phyloP scores from a whole-genome alignment of 1,140 invertebrate genomes.

The Polypedilum pembai region DNA sequence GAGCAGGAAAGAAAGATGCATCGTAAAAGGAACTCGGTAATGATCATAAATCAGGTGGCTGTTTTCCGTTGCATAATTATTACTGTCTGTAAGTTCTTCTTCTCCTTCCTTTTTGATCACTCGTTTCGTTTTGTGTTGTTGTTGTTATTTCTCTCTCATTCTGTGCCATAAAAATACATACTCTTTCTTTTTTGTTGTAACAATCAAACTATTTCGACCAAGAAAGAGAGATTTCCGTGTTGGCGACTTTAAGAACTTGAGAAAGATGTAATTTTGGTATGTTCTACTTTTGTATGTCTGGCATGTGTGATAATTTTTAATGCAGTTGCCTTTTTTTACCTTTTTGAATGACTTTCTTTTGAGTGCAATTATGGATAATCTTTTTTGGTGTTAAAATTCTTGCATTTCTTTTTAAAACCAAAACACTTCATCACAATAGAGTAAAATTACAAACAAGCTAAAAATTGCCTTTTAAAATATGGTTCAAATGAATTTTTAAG shows the following conservation, averaged over 20 bases:
- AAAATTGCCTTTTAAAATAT: too few relatives aligned
- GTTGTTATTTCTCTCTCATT: not conserved
- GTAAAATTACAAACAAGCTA: too few relatives aligned
- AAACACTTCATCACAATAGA: too few relatives aligned
- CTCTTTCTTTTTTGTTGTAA: not conserved
- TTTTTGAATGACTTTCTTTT: too few relatives aligned
- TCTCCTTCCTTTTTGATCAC: not conserved
- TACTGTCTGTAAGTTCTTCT: conserved; percentile 3
- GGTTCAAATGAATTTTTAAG: too few relatives aligned
- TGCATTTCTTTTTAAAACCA: too few relatives aligned
- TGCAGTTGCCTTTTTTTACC: too few relatives aligned
- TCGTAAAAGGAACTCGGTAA: conserved; percentile 23
- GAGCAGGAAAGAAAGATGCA: not conserved
- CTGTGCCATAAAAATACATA: not conserved
- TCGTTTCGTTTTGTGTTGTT: not conserved
- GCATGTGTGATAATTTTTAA: too few relatives aligned
- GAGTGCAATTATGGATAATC: too few relatives aligned
- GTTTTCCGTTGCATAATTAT: conserved; percentile 27
- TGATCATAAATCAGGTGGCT: conserved; percentile 28
- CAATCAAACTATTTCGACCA: not conserved
- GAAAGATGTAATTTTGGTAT: too few relatives aligned
- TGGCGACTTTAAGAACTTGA: not conserved
- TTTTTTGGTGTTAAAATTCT: too few relatives aligned
- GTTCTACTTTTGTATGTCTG: too few relatives aligned
- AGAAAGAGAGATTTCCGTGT: not conserved